Conservation (phyloP, 1,140 invertebrate genomes). For the Plodia interpunctella region DNA sequence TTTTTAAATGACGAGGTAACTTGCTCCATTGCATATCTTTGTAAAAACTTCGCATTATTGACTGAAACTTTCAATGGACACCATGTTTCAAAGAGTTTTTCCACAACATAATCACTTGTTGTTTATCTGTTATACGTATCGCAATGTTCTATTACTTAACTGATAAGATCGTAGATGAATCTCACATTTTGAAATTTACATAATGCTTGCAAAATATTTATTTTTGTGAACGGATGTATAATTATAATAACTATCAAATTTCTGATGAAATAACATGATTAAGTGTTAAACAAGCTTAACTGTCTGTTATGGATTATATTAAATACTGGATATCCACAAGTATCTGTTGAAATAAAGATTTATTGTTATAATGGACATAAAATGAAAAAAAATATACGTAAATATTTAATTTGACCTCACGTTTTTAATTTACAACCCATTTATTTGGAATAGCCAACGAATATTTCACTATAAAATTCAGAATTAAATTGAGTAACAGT, state of each 20-base stretch:
- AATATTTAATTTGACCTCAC: constrained; percentile 67
- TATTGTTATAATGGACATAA: constrained; percentile 69
- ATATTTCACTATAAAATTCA: no score
- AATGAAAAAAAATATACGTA: constrained; percentile 70
- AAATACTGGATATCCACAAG: constrained; percentile 48
- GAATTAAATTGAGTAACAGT: no score
- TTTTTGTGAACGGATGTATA: constrained; percentile 29
- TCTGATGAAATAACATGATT: constrained; percentile 11
- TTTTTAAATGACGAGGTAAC: constrained; percentile 51
- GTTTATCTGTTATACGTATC: constrained; percentile 29
- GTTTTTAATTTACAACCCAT: constrained; percentile 35
- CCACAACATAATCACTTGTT: constrained; percentile 31
- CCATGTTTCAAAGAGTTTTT: constrained; percentile 28
- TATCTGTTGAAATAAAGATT: constrained; percentile 63
- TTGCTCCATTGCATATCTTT: constrained; percentile 44
- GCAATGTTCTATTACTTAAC: constrained; percentile 36
- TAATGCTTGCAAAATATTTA: constrained; percentile 46
- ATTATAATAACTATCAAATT: constrained; percentile 14
- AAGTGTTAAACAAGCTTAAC: constrained; percentile 6
- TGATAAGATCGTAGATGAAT: constrained; percentile 53
- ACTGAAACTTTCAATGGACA: constrained; percentile 19
- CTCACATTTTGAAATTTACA: constrained; percentile 44
- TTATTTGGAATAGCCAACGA: no score
- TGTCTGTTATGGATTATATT: constrained; percentile 19
- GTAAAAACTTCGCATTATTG: constrained; percentile 19